Evolutionary conservation across 2,888 invertebrate species (phyloP).

Genomic region (Agrotis clavis): DNA sequence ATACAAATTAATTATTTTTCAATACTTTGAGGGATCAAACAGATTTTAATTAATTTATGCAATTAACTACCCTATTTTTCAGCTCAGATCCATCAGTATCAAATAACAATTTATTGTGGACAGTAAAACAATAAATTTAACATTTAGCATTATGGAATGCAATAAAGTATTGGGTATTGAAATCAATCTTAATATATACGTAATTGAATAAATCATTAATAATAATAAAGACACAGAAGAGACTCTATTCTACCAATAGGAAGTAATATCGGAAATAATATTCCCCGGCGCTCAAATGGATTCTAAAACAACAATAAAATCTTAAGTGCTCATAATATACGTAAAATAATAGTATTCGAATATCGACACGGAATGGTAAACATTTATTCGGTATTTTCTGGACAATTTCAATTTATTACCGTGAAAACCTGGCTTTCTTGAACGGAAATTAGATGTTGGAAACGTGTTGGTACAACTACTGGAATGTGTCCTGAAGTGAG

Average conservation of each 20-base stretch:
- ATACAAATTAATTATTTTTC: too few relatives aligned
- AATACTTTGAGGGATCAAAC: too few relatives aligned
- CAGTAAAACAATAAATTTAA: too few relatives aligned
- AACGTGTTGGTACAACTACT: not conserved
- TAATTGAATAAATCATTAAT: not conserved
- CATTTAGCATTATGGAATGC: too few relatives aligned
- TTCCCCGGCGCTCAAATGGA: conserved; percentile 25
- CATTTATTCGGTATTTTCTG: conserved; percentile 45
- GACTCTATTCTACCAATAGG: conserved; percentile 9
- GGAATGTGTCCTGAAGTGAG: not conserved
- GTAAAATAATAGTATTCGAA: conserved; percentile 47
- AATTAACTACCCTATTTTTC: too few relatives aligned
- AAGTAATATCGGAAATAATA: conserved; percentile 15
- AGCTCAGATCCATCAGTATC: not conserved
- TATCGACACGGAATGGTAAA: conserved; percentile 24
- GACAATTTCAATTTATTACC: conserved; percentile 45
- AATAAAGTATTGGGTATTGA: too few relatives aligned
- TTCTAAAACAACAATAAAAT: conserved; percentile 50
- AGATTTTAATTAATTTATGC: too few relatives aligned
- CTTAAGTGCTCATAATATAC: conserved; percentile 47
- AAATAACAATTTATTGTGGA: not conserved
- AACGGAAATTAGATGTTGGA: conserved; percentile 14
- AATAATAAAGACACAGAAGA: not conserved
- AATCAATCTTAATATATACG: too few relatives aligned
- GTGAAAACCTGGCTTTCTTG: conserved; percentile 12